Base-by-base conservation (phyloP, 2,113 vertebrate species). In the Triplophysa siluroides region DNA sequence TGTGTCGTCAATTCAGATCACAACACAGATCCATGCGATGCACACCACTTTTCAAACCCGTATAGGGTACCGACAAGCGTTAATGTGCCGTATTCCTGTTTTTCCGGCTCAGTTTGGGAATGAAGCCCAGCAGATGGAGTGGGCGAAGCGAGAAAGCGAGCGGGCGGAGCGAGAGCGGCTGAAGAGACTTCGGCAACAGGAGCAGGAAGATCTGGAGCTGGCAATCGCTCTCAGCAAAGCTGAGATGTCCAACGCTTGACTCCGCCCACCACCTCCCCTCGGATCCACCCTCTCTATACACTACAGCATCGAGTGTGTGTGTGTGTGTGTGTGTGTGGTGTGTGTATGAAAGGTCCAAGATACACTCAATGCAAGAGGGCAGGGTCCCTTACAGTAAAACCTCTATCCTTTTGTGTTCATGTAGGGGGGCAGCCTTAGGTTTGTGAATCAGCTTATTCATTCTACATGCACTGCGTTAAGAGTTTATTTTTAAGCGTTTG, bases 171-270 rank as follows among this genome's bases (percentile, higher is more conserved):
- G 96, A 13, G 98, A 98, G 78, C 90, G 98, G 63, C 92, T 99
- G 87, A 97, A 96, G 11, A 90, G 98, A 2, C 90, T 99, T 64
- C 87, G 95, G 45, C 94, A 95, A 75, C 97, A 98, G 88, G 98
- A 99, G n/a, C 97, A 99, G 88, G 98, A 99, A 77, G 98, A 99
- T 85, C 93, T 99, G 75, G 97, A 98, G 88, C 81, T 98, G 87
- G 97, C 98, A 87, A 99, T 99, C 52, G 98, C 98, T 0, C 96
- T 99, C 86, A 99, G 98, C 92, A 99, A 98, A 89, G 97, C 97
- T 0, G 97, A 99, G 91, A 98, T 98, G 97, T 96, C 96, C 2
- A 93, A 93, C 19, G 92, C 95, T 47, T 98, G 94, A 95, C 85
- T 61, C 0, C n/a, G 18, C n/a, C 54, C 2, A n/a, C 54, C 54